These are phyloP conservation scores for Sarcophaga peregrina DNA, from an alignment of 1,140 invertebrate species.

Conservation along the genomic window DNA sequence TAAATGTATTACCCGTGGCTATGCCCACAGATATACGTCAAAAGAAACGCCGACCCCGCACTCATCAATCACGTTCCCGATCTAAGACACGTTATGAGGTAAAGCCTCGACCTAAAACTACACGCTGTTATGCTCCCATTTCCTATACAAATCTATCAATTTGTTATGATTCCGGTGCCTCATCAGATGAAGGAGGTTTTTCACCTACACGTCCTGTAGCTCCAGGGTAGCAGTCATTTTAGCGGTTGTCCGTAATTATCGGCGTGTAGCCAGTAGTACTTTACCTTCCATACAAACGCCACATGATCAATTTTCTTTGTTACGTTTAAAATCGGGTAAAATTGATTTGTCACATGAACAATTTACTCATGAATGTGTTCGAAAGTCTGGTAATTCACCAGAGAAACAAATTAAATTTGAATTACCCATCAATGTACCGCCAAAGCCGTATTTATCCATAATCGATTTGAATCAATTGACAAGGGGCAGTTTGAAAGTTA, in stretches of 20 bases:
- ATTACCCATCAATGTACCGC: constrained; percentile 64
- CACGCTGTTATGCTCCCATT: constrained; percentile 70
- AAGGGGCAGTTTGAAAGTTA: constrained; percentile 69
- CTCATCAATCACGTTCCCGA: constrained; percentile 67
- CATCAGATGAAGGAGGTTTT: constrained; percentile 66
- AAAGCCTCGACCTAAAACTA: constrained; percentile 69
- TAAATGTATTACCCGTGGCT: constrained; percentile 75
- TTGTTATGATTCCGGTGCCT: constrained; percentile 69
- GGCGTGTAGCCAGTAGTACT: constrained; percentile 53
- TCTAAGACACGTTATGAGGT: constrained; percentile 68
- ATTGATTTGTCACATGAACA: constrained; percentile 55
- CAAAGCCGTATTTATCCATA: constrained; percentile 74
- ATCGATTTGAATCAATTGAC: constrained; percentile 80
- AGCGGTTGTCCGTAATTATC: constrained; percentile 60
- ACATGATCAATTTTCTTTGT: constrained; percentile 59
- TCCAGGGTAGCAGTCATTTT: constrained; percentile 59
- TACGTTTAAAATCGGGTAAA: constrained; percentile 64
- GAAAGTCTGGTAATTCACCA: neutral
- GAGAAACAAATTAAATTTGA: constrained; percentile 48
- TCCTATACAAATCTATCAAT: constrained; percentile 72
- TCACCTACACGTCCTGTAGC: constrained; percentile 57
- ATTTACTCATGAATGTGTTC: neutral
- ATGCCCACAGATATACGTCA: constrained; percentile 69
- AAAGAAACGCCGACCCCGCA: constrained; percentile 66
- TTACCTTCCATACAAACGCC: constrained; percentile 30